Evolutionary conservation across 2,113 vertebrate species (phyloP).

Genomic region (Hyperopisus bebe): DNA sequence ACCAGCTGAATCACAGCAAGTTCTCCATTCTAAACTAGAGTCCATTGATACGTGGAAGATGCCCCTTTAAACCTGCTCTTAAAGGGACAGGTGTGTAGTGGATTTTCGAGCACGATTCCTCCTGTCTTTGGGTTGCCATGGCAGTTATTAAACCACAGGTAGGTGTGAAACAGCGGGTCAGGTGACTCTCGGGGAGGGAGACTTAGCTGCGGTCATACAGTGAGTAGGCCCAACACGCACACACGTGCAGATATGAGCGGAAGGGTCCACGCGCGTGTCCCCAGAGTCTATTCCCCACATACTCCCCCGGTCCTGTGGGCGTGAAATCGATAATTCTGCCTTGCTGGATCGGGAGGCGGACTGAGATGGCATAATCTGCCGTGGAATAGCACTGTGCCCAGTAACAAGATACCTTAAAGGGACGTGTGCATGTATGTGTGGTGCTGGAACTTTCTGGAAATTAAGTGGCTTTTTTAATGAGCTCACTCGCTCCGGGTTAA

Average conservation of each 20-base stretch:
- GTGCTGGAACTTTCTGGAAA: neutral
- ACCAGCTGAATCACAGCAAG: neutral
- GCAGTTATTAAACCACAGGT: neutral
- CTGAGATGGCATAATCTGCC: neutral
- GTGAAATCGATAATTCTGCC: neutral
- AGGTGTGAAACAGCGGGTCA: neutral
- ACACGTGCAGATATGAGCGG: neutral
- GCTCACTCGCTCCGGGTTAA: constrained; percentile 12
- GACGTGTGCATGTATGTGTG: constrained; percentile 3
- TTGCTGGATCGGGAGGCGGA: neutral
- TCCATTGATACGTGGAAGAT: neutral
- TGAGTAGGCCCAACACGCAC: neutral
- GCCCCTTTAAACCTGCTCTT: neutral
- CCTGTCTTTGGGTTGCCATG: neutral
- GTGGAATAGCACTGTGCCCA: neutral
- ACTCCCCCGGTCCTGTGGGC: neutral
- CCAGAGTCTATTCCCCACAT: neutral
- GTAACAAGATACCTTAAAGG: neutral
- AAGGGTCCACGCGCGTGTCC: neutral
- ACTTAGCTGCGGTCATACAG: neutral
- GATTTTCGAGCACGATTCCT: neutral
- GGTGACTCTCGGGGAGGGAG: neutral
- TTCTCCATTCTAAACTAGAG: neutral
- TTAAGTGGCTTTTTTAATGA: constrained; percentile 16
- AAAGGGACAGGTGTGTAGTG: neutral